Evolutionary conservation across 2,113 vertebrate genomes (phyloP), one percentile per base, ranked within the genome.

Genomic region (Mus spicilegus): DNA sequence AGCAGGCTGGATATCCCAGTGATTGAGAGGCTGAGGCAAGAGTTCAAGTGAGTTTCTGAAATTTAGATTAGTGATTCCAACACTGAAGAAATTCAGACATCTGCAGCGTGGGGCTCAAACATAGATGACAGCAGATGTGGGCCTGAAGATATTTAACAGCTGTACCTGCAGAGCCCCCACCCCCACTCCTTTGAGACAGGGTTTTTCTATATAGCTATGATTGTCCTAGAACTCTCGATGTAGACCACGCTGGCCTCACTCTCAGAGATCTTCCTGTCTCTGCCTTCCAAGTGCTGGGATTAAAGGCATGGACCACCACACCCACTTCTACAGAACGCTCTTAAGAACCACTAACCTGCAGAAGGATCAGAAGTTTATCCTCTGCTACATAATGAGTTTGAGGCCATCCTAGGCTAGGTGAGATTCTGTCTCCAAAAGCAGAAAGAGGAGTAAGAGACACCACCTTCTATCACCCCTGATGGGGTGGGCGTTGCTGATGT

Each of bases 301-400:
- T 84, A 63, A 16, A 84, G 39, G 56, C 56, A 16, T 58, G 20
- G 20, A 39, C 56, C 3, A 26, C 22, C 56, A 39, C 13, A 1
- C 14, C 56, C 22, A 63, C 3, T 39, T 63, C 49, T 69, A 24
- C 42, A 46, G 84, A 81, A 77, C 46, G 10, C 24, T 39, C 67
- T 89, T 67, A 89, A 87, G 87, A 96, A 87, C n/a, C 58, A 49
- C 28, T 85, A 20, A n/a, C 92, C 33, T 82, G 30, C 84, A 85
- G 39, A 67, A 19, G 17, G 17, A 46, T 67, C 26, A 84, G 56
- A 42, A 63, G 81, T 12, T 46, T 67, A 86, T 33, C 39, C 28
- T 33, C 82, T 86, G 82, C 82, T 86, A 86, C 39, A 33, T 20
- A 30, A 61, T 46, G 14, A 46, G 16, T 65, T 30, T 63, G 58